Percentiles rank a stretch among this genome's conserved stretches.
Evolutionary conservation across 2,113 vertebrate genomes (phyloP).

Genomic region (Silurus asotus): DNA sequence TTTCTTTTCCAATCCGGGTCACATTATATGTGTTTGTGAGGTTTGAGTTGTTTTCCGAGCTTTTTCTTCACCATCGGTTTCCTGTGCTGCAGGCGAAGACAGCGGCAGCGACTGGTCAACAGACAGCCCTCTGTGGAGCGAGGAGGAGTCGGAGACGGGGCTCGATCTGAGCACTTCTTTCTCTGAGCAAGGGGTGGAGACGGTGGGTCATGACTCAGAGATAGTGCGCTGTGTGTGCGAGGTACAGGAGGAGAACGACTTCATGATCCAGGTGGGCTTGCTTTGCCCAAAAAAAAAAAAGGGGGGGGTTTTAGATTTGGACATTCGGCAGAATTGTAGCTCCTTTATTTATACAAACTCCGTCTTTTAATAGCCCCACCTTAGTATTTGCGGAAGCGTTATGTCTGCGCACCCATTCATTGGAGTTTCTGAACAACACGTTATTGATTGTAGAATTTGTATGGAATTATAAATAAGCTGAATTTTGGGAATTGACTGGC

Average conservation of each 20-base stretch:
- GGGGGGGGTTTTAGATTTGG: neutral
- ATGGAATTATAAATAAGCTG: neutral
- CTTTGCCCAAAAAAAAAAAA: neutral
- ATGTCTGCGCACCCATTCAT: neutral
- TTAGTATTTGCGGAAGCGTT: neutral
- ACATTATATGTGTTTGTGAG: neutral
- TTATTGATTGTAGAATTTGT: neutral
- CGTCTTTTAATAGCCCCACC: no score
- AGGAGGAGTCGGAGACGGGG: slow-evolving; percentile 82
- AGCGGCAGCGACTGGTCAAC: slow-evolving; percentile 87
- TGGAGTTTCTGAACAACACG: neutral
- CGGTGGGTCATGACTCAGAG: slow-evolving; percentile 80
- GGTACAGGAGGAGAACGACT: slow-evolving; percentile 96
- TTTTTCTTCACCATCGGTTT: slow-evolving; percentile 1
- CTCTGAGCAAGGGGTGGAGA: slow-evolving; percentile 74
- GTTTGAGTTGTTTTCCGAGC: neutral
- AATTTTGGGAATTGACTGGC: neutral
- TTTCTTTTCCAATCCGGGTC: neutral
- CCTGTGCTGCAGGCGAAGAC: slow-evolving; percentile 80
- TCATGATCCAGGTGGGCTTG: slow-evolving; percentile 93
- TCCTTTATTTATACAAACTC: neutral
- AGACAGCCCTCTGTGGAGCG: slow-evolving; percentile 89
- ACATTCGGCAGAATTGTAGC: neutral
- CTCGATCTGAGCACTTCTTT: slow-evolving; percentile 80
- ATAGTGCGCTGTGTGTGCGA: slow-evolving; percentile 94